Conservation (phyloP, 2,888 invertebrate genomes). For the Pristionchus exspectatus region DNA sequence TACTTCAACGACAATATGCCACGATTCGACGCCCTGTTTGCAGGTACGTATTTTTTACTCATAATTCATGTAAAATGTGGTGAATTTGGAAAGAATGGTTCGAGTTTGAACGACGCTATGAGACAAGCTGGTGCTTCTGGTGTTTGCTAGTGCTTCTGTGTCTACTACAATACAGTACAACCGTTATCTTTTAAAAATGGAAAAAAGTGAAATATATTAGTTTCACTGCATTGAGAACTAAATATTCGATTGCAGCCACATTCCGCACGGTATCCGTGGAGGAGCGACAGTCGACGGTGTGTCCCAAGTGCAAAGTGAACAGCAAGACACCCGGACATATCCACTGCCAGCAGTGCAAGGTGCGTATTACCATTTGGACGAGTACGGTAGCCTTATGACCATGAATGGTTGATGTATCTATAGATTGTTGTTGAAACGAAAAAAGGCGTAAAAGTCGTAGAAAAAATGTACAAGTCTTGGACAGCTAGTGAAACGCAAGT, state of each 20-base stretch:
- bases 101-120: neutral
- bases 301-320: conserved; percentile 46
- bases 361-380: neutral
- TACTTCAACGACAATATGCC: conserved; percentile 95
- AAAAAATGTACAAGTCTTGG: neutral
- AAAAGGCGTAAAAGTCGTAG: no score
- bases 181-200: no score
- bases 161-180: no score
- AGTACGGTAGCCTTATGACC: neutral
- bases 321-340: conserved; percentile 41
- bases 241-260: conserved; percentile 26
- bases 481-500: neutral
- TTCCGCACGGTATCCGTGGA: conserved; percentile 4
- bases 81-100: neutral
- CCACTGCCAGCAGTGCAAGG: conserved; percentile 26
- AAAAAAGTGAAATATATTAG: no score
- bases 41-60: conserved; percentile 80
- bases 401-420: neutral
- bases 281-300: conserved; percentile 36
- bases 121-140: neutral
- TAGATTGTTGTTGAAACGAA: no score
- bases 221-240: no score
- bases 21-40: conserved; percentile 97
- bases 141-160: neutral
- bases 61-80: no score